Base-by-base conservation (phyloP, 1,140 invertebrate genomes). In the Hypsibius dujardini region DNA sequence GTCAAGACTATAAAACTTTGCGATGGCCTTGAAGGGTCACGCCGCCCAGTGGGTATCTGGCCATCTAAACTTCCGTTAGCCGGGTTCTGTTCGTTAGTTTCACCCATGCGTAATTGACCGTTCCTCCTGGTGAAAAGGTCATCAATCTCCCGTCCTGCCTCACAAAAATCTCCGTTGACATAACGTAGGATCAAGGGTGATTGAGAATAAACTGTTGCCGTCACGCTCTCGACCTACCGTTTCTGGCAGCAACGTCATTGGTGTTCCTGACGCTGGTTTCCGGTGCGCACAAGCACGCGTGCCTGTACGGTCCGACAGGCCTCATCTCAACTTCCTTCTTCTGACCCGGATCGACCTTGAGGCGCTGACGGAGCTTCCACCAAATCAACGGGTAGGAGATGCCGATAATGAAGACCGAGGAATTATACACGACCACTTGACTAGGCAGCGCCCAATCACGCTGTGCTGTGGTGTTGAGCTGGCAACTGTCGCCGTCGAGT, bases 61-160 rank as follows among this genome's bases (percentile, higher is more conserved):
- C 28, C 28, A 28, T 56, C 50, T 56, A n/a, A 56, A 56, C n/a
- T 7, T 56, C n/a, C 28, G 7, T 56, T n/a, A 56, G 50, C 50
- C n/a, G 50, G 50, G n/a, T 12, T 56, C n/a, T 56, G 7, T 56
- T 56, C 50, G 50, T 56, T 56, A 56, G 50, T 56, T n/a, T 56
- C 50, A 56, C 50, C 50, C 50, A 12, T 56, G 50, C 50, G 28
- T 28, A 28, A 28, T 28, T 28, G 28, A 28, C 28, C 28, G 28
- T 28, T 28, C 28, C 28, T 28, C 28, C 28, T 28, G 28, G 28
- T 28, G 28, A 28, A 28, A 28, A 28, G 28, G 28, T 28, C 28
- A 28, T 28, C 28, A 28, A 28, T 28, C 28, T 28, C 28, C 28
- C 28, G 28, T 28, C 28, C 28, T 28, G 28, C 28, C 28, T 28